Percentiles rank a stretch among this genome's conserved stretches.
phyloP scores from a whole-genome alignment of 2,113 vertebrate genomes.

The Tachysurus fulvidraco region DNA sequence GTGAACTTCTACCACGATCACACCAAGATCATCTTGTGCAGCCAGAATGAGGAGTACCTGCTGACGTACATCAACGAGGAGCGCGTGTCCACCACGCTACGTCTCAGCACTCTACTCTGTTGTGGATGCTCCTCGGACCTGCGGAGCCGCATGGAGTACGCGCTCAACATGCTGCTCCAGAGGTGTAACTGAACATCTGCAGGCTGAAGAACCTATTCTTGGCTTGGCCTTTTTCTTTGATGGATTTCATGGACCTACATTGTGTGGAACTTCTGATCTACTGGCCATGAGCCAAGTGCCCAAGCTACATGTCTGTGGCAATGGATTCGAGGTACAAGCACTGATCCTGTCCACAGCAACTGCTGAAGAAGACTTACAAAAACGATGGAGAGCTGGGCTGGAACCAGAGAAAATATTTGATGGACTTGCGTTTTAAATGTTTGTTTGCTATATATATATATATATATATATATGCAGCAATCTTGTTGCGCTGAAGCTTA shows the following conservation, averaged over 20 bases:
- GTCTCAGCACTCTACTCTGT: slow-evolving; percentile 77
- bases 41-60: slow-evolving; percentile 80
- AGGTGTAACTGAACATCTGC: slow-evolving; percentile 74
- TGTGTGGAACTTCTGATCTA: slow-evolving; percentile 45
- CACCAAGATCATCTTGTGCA: slow-evolving; percentile 86
- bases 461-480: slow-evolving; percentile 45
- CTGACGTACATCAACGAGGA: slow-evolving; percentile 89
- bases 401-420: slow-evolving; percentile 56
- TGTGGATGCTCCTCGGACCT: slow-evolving; percentile 79
- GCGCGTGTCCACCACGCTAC: slow-evolving; percentile 78
- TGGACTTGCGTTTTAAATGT: slow-evolving; percentile 6
- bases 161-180: slow-evolving; percentile 86
- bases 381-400: slow-evolving; percentile 70
- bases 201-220: neutral
- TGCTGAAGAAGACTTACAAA: slow-evolving; percentile 71
- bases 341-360: slow-evolving; percentile 20
- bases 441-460: too few relatives aligned
- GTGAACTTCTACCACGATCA: slow-evolving; percentile 91
- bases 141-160: slow-evolving; percentile 83
- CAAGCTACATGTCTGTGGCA: neutral
- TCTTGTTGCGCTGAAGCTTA: slow-evolving; percentile 67
- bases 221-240: slow-evolving; percentile 23
- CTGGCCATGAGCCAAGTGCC: slow-evolving; percentile 8
- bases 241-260: slow-evolving; percentile 28
- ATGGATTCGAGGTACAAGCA: slow-evolving; percentile 36